A percentile compares a stretch with the other conserved stretches of the same genome.
Evolutionary conservation across 2,113 vertebrate genomes (phyloP).

Genomic region (Onychorhynchus coronatus): DNA sequence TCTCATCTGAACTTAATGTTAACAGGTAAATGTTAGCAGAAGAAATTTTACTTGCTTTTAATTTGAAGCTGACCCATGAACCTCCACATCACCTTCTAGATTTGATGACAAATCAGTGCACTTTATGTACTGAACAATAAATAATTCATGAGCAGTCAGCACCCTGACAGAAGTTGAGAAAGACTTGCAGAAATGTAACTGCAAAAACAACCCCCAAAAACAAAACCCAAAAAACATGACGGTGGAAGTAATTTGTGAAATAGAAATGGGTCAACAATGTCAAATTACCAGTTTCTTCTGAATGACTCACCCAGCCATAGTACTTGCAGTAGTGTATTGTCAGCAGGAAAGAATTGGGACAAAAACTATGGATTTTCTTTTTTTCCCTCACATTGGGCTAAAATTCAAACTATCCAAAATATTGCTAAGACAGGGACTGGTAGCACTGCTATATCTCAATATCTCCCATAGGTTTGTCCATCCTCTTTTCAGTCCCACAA

Average conservation of each 20-base stretch:
- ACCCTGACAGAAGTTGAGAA: constrained; percentile 16
- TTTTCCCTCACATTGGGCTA: background rate
- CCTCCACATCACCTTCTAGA: background rate
- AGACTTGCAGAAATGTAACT: background rate
- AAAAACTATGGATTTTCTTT: background rate
- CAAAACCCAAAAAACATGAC: background rate
- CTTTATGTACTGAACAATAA: background rate
- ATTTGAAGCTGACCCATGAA: background rate
- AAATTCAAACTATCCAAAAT: background rate
- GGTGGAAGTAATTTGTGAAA: background rate
- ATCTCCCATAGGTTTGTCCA: background rate
- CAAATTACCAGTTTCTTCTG: background rate
- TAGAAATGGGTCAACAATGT: background rate
- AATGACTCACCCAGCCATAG: background rate
- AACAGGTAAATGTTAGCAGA: background rate
- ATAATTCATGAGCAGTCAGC: constrained; percentile 37
- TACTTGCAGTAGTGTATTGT: background rate
- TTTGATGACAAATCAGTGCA: background rate
- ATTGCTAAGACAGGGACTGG: background rate
- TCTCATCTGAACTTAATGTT: background rate
- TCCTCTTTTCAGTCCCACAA: background rate
- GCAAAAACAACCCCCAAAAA: background rate
- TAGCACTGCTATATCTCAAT: background rate
- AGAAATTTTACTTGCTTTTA: background rate
- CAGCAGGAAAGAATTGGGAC: background rate